phyloP scores from a whole-genome alignment of 2,797 vertebrate species.

The Argentina silus region DNA sequence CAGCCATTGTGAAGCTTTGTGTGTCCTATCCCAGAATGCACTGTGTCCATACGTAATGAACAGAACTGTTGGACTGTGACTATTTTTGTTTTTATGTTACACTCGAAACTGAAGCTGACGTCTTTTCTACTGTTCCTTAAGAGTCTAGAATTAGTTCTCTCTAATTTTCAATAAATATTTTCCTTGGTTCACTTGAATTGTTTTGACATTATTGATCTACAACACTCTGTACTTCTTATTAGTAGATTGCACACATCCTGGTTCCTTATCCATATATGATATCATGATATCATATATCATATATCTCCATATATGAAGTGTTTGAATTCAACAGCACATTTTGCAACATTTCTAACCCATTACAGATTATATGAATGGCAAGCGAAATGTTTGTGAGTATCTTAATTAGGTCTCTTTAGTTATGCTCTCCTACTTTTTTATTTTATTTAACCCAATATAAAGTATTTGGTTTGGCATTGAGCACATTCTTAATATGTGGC shows the following conservation, averaged over 20 bases:
- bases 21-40: constrained; percentile 33
- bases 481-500: neutral
- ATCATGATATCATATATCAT: too few relatives aligned
- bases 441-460: neutral
- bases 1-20: constrained; percentile 37
- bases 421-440: neutral
- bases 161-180: constrained; percentile 73
- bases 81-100: constrained; percentile 37
- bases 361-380: neutral
- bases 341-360: neutral
- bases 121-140: constrained; percentile 62
- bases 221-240: neutral
- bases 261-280: neutral
- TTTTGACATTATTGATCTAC: neutral
- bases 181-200: constrained; percentile 52
- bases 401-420: neutral
- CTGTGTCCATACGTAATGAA: constrained; percentile 52
- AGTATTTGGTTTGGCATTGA: neutral
- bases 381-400: neutral
- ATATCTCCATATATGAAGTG: neutral
- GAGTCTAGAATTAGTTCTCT: constrained; percentile 59
- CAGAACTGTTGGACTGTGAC: constrained; percentile 42
- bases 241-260: neutral
- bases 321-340: neutral
- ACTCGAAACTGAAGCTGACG: constrained; percentile 37